phyloP scores from a whole-genome alignment of 2,888 invertebrate species.

The Microctonus aethiopoides region DNA sequence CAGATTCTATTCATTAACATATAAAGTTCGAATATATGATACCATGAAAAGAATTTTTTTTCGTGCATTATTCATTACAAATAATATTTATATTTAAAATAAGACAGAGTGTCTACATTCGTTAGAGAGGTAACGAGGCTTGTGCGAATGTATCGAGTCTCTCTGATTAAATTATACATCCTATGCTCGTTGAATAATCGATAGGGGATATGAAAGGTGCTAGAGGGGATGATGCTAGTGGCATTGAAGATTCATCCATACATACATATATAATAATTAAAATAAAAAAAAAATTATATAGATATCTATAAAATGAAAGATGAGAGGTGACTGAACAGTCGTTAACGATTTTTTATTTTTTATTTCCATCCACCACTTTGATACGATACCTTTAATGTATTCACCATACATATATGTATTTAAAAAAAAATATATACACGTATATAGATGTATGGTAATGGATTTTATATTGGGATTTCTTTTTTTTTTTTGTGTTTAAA shows the following conservation, averaged over 20 bases:
- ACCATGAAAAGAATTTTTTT: constrained; percentile 5
- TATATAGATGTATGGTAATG: no score
- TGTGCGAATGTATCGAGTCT: constrained; percentile 39
- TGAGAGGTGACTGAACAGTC: constrained; percentile 30
- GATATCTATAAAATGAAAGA: constrained; percentile 17
- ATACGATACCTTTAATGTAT: neutral
- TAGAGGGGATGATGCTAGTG: neutral
- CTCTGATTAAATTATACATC: constrained; percentile 44
- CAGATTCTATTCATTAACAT: no score
- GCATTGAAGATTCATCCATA: neutral
- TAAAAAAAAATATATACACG: neutral
- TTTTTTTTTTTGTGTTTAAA: neutral
- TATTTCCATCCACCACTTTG: neutral
- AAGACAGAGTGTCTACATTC: constrained; percentile 10
- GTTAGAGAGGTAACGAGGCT: constrained; percentile 27
- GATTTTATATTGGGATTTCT: neutral
- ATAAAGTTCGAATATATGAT: no score
- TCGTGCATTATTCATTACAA: neutral
- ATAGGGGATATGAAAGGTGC: constrained; percentile 37
- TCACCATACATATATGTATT: neutral
- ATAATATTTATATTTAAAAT: constrained; percentile 11
- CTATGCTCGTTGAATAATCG: constrained; percentile 46
- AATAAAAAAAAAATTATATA: neutral
- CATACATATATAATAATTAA: no score
- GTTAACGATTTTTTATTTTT: constrained; percentile 41